These are phyloP conservation scores for Cecidostiba fungosa DNA, from an alignment of 2,888 invertebrate species.

Conservation along the genomic window DNA sequence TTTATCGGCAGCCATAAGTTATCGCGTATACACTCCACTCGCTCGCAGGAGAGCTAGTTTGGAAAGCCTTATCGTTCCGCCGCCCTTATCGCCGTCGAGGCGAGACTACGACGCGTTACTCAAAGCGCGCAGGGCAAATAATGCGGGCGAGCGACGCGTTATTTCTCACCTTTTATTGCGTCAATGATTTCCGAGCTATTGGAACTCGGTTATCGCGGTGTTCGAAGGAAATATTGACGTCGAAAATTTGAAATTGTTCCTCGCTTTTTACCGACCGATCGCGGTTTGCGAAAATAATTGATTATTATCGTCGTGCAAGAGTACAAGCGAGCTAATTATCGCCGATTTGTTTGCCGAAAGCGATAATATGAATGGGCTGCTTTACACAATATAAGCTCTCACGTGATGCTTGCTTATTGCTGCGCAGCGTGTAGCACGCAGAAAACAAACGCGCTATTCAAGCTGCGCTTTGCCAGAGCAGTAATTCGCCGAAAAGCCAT, in stretches of 20 bases:
- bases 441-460: constrained; percentile 41
- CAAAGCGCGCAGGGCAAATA: constrained; percentile 34
- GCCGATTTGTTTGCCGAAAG: neutral
- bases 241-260: neutral
- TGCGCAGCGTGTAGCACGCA: neutral
- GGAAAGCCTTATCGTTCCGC: constrained; percentile 47
- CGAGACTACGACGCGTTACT: constrained; percentile 35
- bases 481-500: constrained; percentile 51
- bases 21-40: constrained; percentile 36
- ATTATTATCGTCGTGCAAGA: neutral
- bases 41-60: constrained; percentile 38
- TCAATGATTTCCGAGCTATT: neutral
- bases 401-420: constrained; percentile 2
- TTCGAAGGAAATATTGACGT: neutral
- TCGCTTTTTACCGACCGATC: neutral
- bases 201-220: neutral
- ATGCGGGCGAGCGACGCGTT: constrained; percentile 4
- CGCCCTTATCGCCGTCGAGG: constrained; percentile 41
- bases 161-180: constrained; percentile 37
- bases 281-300: neutral
- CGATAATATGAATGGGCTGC: neutral
- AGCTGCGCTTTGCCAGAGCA: too few relatives aligned
- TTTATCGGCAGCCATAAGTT: constrained; percentile 62
- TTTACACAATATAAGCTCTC: constrained; percentile 17
- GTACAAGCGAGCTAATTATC: neutral